Percentiles rank a stretch among this genome's conserved stretches.
Evolutionary conservation across 2,113 vertebrate genomes (phyloP).

Genomic region (Heptranchias perlo): DNA sequence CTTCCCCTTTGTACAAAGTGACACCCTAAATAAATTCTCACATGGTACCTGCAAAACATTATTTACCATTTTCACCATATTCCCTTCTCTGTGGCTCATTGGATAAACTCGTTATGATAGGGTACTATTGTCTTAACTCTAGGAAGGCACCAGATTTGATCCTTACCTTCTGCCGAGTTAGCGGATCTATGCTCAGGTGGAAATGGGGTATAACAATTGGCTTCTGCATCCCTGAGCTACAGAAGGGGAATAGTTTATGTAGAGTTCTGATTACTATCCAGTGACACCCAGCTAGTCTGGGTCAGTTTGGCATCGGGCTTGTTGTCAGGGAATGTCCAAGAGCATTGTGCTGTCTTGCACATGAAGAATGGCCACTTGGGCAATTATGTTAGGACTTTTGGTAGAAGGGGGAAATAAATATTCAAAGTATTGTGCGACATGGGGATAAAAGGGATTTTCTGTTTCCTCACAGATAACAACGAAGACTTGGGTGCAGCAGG

Average conservation of each 20-base stretch:
- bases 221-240: background rate
- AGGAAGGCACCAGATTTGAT: background rate
- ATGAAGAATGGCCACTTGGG: too few species aligned
- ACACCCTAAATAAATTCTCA: background rate
- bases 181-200: background rate
- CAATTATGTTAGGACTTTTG: background rate
- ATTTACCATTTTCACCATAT: background rate
- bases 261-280: background rate
- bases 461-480: slow-evolving; percentile 60
- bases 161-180: background rate
- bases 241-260: background rate
- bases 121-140: background rate
- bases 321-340: background rate
- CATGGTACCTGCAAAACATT: background rate
- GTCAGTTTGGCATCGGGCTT: background rate
- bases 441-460: background rate
- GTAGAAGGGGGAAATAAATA: background rate
- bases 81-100: too few species aligned
- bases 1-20: background rate
- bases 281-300: background rate
- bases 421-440: background rate
- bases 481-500: slow-evolving; percentile 47
- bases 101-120: background rate
- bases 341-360: background rate
- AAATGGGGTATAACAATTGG: background rate